Conservation (phyloP, 1,140 invertebrate genomes). For the Trichomalopsis sarcophagae region DNA sequence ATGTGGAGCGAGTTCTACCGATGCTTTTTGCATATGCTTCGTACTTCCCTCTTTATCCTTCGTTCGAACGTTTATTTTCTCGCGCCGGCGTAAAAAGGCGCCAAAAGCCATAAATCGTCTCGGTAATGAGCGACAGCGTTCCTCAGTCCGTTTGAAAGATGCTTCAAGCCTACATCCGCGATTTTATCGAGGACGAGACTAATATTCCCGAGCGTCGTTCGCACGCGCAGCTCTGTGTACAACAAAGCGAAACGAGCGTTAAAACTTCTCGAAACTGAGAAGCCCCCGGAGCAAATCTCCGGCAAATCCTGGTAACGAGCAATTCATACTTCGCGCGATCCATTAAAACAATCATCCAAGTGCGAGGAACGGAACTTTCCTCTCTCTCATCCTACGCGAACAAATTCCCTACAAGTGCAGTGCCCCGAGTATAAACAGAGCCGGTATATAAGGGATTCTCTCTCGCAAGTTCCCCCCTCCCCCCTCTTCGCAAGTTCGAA, state of each 20-base stretch:
- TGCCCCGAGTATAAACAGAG: background rate
- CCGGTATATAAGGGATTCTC: background rate
- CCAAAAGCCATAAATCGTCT: too few relatives aligned
- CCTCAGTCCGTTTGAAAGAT: too few relatives aligned
- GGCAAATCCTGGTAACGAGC: background rate
- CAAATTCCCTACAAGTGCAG: background rate
- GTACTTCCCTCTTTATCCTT: too few relatives aligned
- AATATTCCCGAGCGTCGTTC: background rate
- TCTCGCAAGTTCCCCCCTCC: background rate
- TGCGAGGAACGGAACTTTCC: slow-evolving; percentile 5
- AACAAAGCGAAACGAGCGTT: background rate
- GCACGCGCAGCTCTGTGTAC: background rate
- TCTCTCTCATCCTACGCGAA: background rate
- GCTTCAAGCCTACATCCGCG: too few relatives aligned
- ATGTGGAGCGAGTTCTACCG: background rate
- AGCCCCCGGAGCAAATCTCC: background rate
- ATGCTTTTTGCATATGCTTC: too few relatives aligned
- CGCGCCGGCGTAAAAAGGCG: too few relatives aligned
- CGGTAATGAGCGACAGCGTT: too few relatives aligned
- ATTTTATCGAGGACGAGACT: background rate
- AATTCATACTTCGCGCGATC: background rate
- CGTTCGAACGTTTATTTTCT: too few relatives aligned
- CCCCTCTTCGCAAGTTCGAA: background rate
- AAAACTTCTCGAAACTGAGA: background rate
- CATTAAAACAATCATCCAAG: slow-evolving; percentile 4